A percentile compares a stretch with the other conserved stretches of the same genome.
Conservation (phyloP, 2,888 invertebrate species). For the Mellilla xanthometata region DNA sequence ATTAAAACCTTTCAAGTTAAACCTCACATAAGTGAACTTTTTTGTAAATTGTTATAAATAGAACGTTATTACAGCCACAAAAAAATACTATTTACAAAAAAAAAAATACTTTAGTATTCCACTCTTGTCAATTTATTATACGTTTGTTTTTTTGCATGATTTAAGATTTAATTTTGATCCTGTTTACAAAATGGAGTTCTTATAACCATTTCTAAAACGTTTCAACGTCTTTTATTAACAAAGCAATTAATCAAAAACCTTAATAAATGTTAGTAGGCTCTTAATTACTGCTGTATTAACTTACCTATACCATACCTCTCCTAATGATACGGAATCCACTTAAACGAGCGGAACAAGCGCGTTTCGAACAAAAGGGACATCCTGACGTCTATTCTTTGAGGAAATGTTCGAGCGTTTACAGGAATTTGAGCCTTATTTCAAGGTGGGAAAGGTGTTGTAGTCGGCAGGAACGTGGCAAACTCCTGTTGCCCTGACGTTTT, state of each 20-base stretch:
- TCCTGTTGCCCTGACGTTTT: constrained; percentile 59
- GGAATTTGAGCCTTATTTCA: constrained; percentile 35
- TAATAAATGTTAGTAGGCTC: constrained; percentile 1
- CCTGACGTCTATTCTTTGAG: constrained; percentile 49
- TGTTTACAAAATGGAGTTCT: no score
- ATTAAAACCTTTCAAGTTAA: no score
- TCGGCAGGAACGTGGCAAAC: constrained; percentile 35
- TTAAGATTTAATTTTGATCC: no score
- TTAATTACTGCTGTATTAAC: constrained; percentile 14
- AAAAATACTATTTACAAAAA: no score
- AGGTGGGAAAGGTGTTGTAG: constrained; percentile 34
- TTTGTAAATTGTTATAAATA: no score
- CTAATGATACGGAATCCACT: constrained; percentile 63
- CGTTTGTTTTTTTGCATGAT: no score
- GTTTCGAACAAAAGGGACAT: constrained; percentile 72
- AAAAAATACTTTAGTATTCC: no score
- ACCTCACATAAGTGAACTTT: no score
- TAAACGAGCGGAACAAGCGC: constrained; percentile 61
- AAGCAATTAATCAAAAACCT: constrained; percentile 1
- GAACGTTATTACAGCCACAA: no score
- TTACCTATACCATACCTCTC: constrained; percentile 32
- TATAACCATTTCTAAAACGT: no score
- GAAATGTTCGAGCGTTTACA: constrained; percentile 25
- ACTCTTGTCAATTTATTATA: no score
- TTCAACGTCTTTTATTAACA: neutral